These are phyloP conservation scores for Procavia capensis DNA, from an alignment of 2,113 vertebrate species.

Conservation along the genomic window DNA sequence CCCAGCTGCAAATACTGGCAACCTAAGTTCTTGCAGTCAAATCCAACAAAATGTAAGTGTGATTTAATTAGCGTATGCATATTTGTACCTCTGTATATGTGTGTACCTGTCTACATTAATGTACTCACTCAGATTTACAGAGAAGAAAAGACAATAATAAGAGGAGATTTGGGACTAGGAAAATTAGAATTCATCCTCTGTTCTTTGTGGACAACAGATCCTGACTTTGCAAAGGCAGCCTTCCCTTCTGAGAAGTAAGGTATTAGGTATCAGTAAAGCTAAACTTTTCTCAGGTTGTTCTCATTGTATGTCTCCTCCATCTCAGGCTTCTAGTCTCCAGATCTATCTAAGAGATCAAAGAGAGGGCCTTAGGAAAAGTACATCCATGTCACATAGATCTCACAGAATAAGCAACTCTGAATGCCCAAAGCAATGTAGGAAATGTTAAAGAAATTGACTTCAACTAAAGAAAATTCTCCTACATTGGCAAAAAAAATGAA, in stretches of 20 bases:
- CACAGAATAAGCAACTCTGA: not conserved
- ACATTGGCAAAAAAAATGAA: not conserved
- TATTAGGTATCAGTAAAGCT: not conserved
- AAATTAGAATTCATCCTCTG: not conserved
- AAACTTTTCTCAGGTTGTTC: not conserved
- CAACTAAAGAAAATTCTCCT: not conserved
- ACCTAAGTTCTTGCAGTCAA: not conserved
- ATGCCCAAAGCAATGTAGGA: not conserved
- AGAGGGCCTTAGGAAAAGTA: not conserved
- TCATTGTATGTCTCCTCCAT: not conserved
- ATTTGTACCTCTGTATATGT: not conserved
- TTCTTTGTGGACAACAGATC: not conserved
- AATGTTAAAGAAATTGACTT: not conserved
- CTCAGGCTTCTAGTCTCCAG: not conserved
- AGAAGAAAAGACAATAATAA: not conserved
- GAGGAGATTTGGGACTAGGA: not conserved
- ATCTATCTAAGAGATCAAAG: constrained; percentile 15
- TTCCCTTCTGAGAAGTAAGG: not conserved
- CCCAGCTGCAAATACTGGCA: not conserved
- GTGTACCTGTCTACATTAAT: too few species aligned
- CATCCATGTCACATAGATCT: not conserved
- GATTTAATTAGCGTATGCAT: not conserved
- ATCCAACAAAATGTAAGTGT: not conserved
- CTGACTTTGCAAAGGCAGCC: not conserved
- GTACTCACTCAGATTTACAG: not conserved